phyloP scores from a whole-genome alignment of 2,113 vertebrate genomes.

The Gymnogyps californianus region DNA sequence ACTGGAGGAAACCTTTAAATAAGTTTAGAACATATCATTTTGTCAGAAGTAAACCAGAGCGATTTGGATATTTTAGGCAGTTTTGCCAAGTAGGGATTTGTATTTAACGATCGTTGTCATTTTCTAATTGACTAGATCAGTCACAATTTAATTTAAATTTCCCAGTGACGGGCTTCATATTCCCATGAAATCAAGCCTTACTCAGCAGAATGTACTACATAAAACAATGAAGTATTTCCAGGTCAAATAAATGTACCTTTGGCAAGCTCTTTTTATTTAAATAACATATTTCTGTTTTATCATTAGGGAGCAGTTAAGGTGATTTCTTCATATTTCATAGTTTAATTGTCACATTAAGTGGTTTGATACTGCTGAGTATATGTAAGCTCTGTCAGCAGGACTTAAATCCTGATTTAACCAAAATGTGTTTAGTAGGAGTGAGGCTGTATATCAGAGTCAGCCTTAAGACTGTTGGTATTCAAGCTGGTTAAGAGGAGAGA shows the following conservation, averaged over 20 bases:
- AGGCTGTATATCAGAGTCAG: background rate
- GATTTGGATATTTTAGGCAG: background rate
- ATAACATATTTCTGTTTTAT: background rate
- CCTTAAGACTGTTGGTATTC: background rate
- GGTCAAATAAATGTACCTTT: background rate
- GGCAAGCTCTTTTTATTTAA: background rate
- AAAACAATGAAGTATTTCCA: background rate
- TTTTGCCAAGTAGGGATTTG: background rate
- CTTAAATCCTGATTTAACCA: conserved; percentile 8
- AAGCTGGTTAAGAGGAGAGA: background rate
- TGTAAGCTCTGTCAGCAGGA: background rate
- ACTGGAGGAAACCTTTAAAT: background rate
- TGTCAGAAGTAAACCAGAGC: background rate
- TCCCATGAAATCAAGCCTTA: background rate
- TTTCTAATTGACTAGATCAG: background rate
- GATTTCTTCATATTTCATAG: background rate
- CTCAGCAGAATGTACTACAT: background rate
- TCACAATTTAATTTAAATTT: background rate
- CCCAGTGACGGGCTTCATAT: background rate
- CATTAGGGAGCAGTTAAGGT: background rate
- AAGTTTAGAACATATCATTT: background rate
- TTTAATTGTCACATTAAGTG: background rate
- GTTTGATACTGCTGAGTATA: background rate
- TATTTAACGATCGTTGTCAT: background rate
- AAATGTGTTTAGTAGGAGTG: background rate